These are phyloP conservation scores for Listronotus oregonensis DNA, from an alignment of 1,140 invertebrate species.

Conservation along the genomic window DNA sequence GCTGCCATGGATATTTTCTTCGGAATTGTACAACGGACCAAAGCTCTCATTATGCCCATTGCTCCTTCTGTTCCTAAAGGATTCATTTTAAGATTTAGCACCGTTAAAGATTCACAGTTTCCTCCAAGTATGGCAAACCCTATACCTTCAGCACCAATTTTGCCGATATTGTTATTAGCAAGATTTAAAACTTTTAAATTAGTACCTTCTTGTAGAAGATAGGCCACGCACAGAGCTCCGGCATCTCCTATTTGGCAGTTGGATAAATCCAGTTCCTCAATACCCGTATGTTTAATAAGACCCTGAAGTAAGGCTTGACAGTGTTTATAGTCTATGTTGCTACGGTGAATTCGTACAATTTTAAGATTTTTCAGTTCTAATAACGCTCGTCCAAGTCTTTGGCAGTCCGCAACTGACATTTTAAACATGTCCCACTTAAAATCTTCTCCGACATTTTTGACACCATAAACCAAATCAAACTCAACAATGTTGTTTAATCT, in stretches of 20 bases:
- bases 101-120: neutral
- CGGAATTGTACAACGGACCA: constrained; percentile 47
- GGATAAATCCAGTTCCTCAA: constrained; percentile 52
- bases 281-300: constrained; percentile 47
- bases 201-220: constrained; percentile 42
- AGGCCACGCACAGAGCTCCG: constrained; percentile 53
- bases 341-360: constrained; percentile 48
- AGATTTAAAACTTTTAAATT: constrained; percentile 48
- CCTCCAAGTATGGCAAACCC: constrained; percentile 20
- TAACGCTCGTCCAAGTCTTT: constrained; percentile 47
- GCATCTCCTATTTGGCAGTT: constrained; percentile 51
- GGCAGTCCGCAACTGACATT: constrained; percentile 47
- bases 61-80: constrained; percentile 51
- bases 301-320: constrained; percentile 47
- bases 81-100: constrained; percentile 53
- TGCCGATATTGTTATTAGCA: constrained; percentile 50
- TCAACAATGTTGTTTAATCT: constrained; percentile 45
- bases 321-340: constrained; percentile 47
- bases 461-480: constrained; percentile 46
- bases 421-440: constrained; percentile 51
- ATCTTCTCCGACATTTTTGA: constrained; percentile 44
- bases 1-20: constrained; percentile 48
- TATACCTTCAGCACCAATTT: constrained; percentile 44
- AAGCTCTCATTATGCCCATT: constrained; percentile 49
- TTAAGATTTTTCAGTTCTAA: constrained; percentile 43